These are phyloP conservation scores for Thecophora atra DNA, from an alignment of 2,888 invertebrate species.

Conservation along the genomic window DNA sequence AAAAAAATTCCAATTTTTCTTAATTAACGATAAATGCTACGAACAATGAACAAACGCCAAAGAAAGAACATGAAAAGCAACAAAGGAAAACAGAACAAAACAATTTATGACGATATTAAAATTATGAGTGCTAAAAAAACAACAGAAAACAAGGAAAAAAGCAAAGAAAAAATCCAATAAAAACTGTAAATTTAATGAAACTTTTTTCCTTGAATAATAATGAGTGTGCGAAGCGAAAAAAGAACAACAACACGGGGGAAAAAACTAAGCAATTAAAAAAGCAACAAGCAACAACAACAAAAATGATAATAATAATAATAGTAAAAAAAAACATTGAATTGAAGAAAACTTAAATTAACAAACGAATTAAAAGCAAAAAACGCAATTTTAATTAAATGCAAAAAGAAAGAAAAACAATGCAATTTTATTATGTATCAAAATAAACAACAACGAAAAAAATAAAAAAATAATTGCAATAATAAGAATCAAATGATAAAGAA, in stretches of 20 bases:
- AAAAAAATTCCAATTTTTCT: background rate
- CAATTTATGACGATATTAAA: constrained; percentile 17
- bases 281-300: too few relatives aligned
- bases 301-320: too few relatives aligned
- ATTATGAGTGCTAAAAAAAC: too few relatives aligned
- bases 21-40: constrained; percentile 25
- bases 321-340: constrained; percentile 15
- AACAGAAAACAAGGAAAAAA: background rate
- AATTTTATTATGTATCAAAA: constrained; percentile 29
- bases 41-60: constrained; percentile 35
- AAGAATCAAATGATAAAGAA: background rate
- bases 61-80: background rate
- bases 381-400: constrained; percentile 30
- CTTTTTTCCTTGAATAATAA: constrained; percentile 37
- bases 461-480: constrained; percentile 7
- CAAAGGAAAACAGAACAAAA: background rate
- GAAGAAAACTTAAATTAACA: too few relatives aligned
- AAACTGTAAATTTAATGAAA: constrained; percentile 38
- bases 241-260: background rate
- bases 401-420: constrained; percentile 35
- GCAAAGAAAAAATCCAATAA: constrained; percentile 13
- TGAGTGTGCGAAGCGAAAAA: constrained; percentile 15
- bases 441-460: constrained; percentile 28
- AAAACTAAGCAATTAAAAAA: background rate
- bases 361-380: too few relatives aligned